Evolutionary conservation across 1,140 invertebrate species (phyloP).

Genomic region (Drosophila kepulauana): DNA sequence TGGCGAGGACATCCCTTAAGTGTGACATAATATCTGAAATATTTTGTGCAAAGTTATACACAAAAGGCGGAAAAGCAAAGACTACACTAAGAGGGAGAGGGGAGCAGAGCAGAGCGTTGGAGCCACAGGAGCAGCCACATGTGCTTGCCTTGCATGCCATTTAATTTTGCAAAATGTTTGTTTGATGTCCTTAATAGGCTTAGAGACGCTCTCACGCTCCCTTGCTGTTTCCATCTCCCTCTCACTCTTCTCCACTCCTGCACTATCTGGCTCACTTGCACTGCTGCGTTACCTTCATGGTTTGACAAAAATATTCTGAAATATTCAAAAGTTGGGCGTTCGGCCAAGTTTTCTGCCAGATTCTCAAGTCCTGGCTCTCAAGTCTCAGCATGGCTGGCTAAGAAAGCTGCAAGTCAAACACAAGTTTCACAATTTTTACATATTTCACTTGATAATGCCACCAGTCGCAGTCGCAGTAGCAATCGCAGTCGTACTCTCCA

Average conservation of each 20-base stretch:
- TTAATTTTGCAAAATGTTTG: constrained; percentile 84
- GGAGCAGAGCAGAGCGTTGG: neutral
- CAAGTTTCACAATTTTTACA: constrained; percentile 64
- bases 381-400: constrained; percentile 11
- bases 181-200: constrained; percentile 84
- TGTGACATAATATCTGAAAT: constrained; percentile 83
- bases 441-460: constrained; percentile 40
- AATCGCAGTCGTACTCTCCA: constrained; percentile 3
- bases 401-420: constrained; percentile 80
- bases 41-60: constrained; percentile 82
- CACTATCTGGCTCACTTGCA: neutral
- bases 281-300: constrained; percentile 21
- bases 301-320: constrained; percentile 69
- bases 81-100: constrained; percentile 11
- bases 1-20: constrained; percentile 76
- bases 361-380: constrained; percentile 12
- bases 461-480: constrained; percentile 5
- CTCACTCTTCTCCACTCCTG: neutral
- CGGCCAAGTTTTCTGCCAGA: constrained; percentile 31
- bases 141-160: constrained; percentile 82
- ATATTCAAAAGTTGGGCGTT: constrained; percentile 75
- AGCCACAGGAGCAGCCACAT: constrained; percentile 47
- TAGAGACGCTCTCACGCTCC: constrained; percentile 52
- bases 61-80: constrained; percentile 20
- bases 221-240: neutral